Evolutionary conservation across 2,113 vertebrate genomes (phyloP).

Genomic region (Actenoides hombroni): DNA sequence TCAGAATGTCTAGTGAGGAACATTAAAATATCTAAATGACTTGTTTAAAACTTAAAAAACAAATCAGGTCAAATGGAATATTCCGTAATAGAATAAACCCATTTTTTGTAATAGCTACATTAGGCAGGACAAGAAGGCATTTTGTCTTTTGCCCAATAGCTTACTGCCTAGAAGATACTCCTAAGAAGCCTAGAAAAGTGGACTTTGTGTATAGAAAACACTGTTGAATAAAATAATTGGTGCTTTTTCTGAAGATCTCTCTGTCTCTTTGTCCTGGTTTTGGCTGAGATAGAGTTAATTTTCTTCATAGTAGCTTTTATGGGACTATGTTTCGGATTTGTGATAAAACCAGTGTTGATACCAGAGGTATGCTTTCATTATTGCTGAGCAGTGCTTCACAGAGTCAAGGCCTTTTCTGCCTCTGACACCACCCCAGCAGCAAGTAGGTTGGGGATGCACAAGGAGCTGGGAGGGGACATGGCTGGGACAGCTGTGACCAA

Average conservation of each 20-base stretch:
- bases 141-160: neutral
- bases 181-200: neutral
- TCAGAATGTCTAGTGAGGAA: neutral
- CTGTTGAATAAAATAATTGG: neutral
- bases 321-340: neutral
- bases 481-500: neutral
- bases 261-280: neutral
- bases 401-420: neutral
- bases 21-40: neutral
- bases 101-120: neutral
- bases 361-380: neutral
- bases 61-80: neutral
- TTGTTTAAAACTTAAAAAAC: neutral
- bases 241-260: neutral
- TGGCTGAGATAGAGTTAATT: neutral
- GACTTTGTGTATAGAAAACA: neutral
- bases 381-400: neutral
- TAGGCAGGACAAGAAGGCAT: neutral
- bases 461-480: neutral
- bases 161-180: neutral
- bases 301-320: neutral
- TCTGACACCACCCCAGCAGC: neutral
- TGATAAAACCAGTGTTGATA: neutral
- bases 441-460: rapidly evolving
- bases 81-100: neutral